Evolutionary conservation across 2,113 vertebrate species (phyloP), one percentile per base, ranked within the genome.

Genomic region (Peromyscus leucopus): DNA sequence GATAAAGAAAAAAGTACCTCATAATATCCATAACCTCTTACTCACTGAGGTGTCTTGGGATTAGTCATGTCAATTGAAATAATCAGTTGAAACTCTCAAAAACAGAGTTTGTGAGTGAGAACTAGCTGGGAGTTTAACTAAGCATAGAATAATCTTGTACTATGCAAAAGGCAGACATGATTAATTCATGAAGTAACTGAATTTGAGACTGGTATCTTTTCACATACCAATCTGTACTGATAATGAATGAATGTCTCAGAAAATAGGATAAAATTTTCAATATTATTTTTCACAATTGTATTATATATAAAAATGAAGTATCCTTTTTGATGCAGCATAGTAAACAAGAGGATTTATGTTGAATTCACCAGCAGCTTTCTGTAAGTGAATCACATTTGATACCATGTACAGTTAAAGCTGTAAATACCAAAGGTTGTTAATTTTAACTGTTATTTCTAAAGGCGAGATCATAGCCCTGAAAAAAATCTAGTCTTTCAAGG

Each of bases 41-140:
- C 71, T 97, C 97, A 95, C n/a, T 24, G 57, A 31, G 15, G 87
- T 36, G 1, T 7, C 75, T 84, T 72, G 61, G 96, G 71, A 96
- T 55, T 90, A 83, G n/a, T 96, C 94, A 94, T 92, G 90, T 96
- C 88, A 93, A 84, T 84, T 97, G 15, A 80, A 97, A 82, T 96
- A 94, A 79, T 82, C 90, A 80, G 83, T 61, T 75, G 61, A 36
- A 86, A 1, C 4, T 98, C 80, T 98, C 95, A 91, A 93, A 91
- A 72, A 63, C 0, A 94, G 33, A n/a, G 61, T 95, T 46, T 42
- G 17, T 95, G 59, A 82, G 72, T 65, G 79, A 90, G 83, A 93
- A 82, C 10, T 61, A 17, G 19, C 4, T 84, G 1, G 0, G 67
- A 36, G 10, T 79, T 97, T 69, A 76, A 57, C n/a, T 90, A 36